phyloP scores from a whole-genome alignment of 2,888 invertebrate species.

The Bombylius discolor region DNA sequence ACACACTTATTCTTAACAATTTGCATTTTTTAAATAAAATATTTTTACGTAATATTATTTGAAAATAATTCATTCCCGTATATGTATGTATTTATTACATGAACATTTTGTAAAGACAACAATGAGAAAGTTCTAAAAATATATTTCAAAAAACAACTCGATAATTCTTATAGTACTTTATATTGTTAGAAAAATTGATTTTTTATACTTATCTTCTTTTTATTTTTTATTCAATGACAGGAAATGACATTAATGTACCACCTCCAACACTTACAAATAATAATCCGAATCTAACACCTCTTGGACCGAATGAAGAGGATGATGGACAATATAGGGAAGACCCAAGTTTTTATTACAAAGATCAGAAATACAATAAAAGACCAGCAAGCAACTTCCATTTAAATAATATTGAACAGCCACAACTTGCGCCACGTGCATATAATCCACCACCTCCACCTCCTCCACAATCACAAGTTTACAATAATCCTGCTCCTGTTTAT shows the following conservation, averaged over 20 bases:
- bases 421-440: slow-evolving; percentile 21
- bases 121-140: too few species aligned
- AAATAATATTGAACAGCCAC: slow-evolving; percentile 28
- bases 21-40: too few species aligned
- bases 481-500: slow-evolving; percentile 16
- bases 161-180: too few species aligned
- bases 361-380: slow-evolving; percentile 43
- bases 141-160: too few species aligned
- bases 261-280: slow-evolving; percentile 54
- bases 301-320: slow-evolving; percentile 51
- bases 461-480: slow-evolving; percentile 27
- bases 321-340: slow-evolving; percentile 80
- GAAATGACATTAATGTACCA: slow-evolving; percentile 61
- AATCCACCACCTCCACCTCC: slow-evolving; percentile 21
- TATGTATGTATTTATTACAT: too few species aligned
- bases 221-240: slow-evolving; percentile 24
- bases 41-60: too few species aligned
- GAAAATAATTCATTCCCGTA: too few species aligned
- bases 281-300: slow-evolving; percentile 39
- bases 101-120: too few species aligned
- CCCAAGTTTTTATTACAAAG: slow-evolving; percentile 62
- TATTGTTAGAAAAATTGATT: neutral
- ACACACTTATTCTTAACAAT: too few species aligned
- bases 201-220: neutral
- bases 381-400: slow-evolving; percentile 30